phyloP scores from a whole-genome alignment of 2,797 vertebrate species.

The Parauchenoglanis ngamensis region DNA sequence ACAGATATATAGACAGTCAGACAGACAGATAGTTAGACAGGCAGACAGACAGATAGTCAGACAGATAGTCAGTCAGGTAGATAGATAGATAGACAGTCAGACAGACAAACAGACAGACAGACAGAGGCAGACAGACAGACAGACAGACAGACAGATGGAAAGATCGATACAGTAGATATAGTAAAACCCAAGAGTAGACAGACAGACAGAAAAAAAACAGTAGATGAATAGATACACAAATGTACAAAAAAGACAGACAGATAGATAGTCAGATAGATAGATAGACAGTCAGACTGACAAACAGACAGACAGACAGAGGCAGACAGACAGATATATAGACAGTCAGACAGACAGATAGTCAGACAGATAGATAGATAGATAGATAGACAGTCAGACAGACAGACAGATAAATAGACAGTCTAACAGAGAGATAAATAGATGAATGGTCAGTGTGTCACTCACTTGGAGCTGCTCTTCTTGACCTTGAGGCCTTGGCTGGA shows the following conservation, averaged over 20 bases:
- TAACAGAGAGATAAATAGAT: background rate
- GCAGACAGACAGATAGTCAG: background rate
- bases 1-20: background rate
- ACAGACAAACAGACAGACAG: background rate
- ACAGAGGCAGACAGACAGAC: background rate
- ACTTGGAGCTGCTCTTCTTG: slow-evolving; percentile 91
- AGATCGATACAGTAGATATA: no score
- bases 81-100: background rate
- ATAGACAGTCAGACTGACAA: no score
- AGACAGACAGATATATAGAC: background rate
- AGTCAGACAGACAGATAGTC: background rate
- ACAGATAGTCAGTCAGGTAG: background rate
- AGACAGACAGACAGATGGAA: background rate
- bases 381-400: background rate
- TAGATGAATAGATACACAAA: background rate
- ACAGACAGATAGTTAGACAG: background rate
- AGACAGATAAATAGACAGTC: background rate
- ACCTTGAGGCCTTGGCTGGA: slow-evolving; percentile 84
- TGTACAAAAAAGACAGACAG: background rate
- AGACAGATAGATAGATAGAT: background rate
- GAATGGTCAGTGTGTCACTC: slow-evolving; percentile 62
- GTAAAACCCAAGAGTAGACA: background rate
- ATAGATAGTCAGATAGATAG: background rate
- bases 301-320: background rate
- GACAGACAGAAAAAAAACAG: background rate